Conservation (phyloP, 2,888 invertebrate genomes). For the Chydorus sphaericus region DNA sequence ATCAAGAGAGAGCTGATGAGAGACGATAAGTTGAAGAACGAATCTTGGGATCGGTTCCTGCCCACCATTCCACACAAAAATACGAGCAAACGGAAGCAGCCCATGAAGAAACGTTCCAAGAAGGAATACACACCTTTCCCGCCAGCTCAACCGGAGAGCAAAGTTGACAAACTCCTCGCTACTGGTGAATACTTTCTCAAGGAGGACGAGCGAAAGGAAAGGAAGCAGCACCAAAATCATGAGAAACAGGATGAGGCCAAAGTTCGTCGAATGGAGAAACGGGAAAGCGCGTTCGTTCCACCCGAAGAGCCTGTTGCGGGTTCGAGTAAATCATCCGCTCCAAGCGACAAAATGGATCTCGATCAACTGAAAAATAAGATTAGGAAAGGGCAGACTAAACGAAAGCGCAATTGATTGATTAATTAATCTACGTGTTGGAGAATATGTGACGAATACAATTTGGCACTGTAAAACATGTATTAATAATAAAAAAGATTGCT, state of each 20-base stretch:
- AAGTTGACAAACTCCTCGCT: constrained; percentile 81
- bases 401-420: not conserved
- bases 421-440: too few relatives aligned
- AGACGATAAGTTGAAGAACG: constrained; percentile 77
- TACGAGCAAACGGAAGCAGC: constrained; percentile 72
- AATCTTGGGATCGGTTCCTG: constrained; percentile 92
- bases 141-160: constrained; percentile 77
- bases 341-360: constrained; percentile 42
- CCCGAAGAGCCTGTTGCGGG: constrained; percentile 44
- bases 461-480: too few relatives aligned
- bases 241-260: constrained; percentile 61
- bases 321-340: constrained; percentile 15
- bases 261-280: constrained; percentile 54
- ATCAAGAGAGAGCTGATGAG: constrained; percentile 89
- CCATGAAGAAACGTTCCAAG: constrained; percentile 74
- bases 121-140: constrained; percentile 96
- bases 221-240: constrained; percentile 54
- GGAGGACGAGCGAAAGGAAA: constrained; percentile 58
- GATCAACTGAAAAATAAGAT: constrained; percentile 42
- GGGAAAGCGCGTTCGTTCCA: constrained; percentile 67
- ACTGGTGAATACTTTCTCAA: constrained; percentile 93
- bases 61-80: constrained; percentile 87
- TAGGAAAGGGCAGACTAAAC: not conserved
- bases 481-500: too few relatives aligned
- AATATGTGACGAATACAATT: too few relatives aligned